Base-by-base conservation (phyloP, 2,888 invertebrate genomes). In the Phalera bucephala region DNA sequence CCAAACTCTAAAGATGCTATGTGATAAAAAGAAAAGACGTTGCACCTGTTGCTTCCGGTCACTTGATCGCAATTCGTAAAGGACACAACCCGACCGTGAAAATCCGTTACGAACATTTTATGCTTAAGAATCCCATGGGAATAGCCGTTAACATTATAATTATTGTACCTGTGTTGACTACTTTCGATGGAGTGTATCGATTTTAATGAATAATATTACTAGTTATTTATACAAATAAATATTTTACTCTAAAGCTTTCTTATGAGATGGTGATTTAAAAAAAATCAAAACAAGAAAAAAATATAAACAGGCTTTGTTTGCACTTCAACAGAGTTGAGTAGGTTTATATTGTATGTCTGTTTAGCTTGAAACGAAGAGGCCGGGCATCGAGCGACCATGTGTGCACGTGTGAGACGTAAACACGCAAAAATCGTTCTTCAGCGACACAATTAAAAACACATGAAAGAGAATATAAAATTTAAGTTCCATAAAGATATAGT, bases 81-180 rank as follows among this genome's bases (percentile, higher is more conserved):
- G 75, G 82, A 63, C 79, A 70, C 52, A 67, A 50, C 44, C 70
- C 69, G 64, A 81, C 74, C 88, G 77, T 80, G 63, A 67, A 83
- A 88, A 73, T 82, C 80, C 88, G 88, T 88, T 89, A 87, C 66
- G 41, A 72, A 48, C 23, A 20, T 26, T 38, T 26, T 43, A 25
- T 48, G 42, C 37, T 47, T 47, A 41, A 44, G 35, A 44, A 34
- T 48, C 33, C 45, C 52, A 33, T 56, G 49, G 46, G 57, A 60
- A 50, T 37, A 45, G 27, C 37, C 47, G 47, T 59, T 57, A 52
- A 26, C 12, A 3, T 11, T 4, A 14, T 4, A n/a, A 13, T 13
- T 13, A 26, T 8, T 7, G 10, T 28, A 15, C 25, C 25, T 10
- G 25, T 5, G 11, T 2, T 11, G 2, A 5, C 4, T 25, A 11